Evolutionary conservation across 2,113 vertebrate species (phyloP).

Genomic region (Hemichromis elongatus): DNA sequence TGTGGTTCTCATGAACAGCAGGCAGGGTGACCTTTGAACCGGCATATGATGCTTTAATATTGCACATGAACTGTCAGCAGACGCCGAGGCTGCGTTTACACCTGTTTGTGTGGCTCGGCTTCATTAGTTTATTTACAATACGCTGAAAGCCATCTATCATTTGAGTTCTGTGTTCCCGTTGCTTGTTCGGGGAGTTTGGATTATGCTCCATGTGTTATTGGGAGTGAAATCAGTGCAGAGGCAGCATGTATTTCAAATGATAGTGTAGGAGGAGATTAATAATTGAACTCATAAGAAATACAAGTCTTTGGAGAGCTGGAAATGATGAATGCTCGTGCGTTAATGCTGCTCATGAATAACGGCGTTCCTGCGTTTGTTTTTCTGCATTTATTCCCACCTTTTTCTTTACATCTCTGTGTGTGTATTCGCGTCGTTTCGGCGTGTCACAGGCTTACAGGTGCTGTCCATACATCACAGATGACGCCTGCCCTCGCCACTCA

Average conservation of each 20-base stretch:
- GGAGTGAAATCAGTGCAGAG: conserved; percentile 55
- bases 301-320: conserved; percentile 27
- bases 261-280: conserved; percentile 59
- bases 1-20: conserved; percentile 52
- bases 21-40: conserved; percentile 63
- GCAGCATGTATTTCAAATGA: conserved; percentile 53
- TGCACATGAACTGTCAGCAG: conserved; percentile 33
- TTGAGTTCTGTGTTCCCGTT: conserved; percentile 3
- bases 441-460: conserved; percentile 8
- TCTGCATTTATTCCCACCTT: not conserved
- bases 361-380: not conserved
- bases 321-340: conserved; percentile 18
- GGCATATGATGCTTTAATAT: conserved; percentile 57
- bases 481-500: conserved; percentile 51
- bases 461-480: conserved; percentile 28
- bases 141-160: not conserved
- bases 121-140: conserved; percentile 4
- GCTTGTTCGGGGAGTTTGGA: conserved; percentile 35
- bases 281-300: conserved; percentile 49
- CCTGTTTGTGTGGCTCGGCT: conserved; percentile 26
- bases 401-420: not conserved
- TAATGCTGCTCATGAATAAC: not conserved
- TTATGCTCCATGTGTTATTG: conserved; percentile 39
- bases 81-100: conserved; percentile 12
- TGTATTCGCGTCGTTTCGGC: not conserved